phyloP scores from a whole-genome alignment of 2,888 invertebrate species.

The Plebejus anna region DNA sequence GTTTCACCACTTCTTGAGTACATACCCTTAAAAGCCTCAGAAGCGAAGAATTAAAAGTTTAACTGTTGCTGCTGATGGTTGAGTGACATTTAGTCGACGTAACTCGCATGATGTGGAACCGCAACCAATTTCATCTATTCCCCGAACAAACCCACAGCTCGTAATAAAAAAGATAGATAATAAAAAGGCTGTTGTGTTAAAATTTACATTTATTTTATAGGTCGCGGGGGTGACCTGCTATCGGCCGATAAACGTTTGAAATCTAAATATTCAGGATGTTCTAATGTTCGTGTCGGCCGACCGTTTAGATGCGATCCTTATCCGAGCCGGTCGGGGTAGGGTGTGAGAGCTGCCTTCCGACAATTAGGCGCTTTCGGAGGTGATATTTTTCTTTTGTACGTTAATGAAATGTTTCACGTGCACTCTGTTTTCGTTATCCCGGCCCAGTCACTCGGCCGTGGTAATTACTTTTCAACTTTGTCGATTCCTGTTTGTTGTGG shows the following conservation, averaged over 20 bases:
- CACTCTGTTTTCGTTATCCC: neutral
- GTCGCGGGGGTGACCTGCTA: neutral
- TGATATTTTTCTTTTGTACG: slow-evolving; percentile 31
- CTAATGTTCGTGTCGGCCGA: slow-evolving; percentile 62
- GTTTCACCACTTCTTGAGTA: no score
- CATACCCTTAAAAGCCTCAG: no score
- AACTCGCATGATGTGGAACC: neutral
- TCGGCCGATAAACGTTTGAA: slow-evolving; percentile 24
- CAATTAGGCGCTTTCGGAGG: slow-evolving; percentile 42
- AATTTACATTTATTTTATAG: slow-evolving; percentile 4
- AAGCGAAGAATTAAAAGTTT: neutral
- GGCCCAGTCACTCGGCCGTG: neutral
- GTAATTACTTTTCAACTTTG: slow-evolving; percentile 18
- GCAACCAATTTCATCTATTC: slow-evolving; percentile 25
- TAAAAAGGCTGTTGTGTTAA: slow-evolving; percentile 9
- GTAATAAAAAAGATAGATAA: slow-evolving; percentile 3
- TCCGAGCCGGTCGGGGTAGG: slow-evolving; percentile 61
- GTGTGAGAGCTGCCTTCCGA: slow-evolving; percentile 57
- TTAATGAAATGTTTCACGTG: slow-evolving; percentile 28
- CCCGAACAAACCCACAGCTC: neutral
- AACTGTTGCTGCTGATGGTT: neutral
- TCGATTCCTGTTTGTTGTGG: neutral
- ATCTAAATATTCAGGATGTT: slow-evolving; percentile 48
- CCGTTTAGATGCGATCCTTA: slow-evolving; percentile 69
- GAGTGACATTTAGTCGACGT: neutral